Base-by-base conservation (phyloP, 2,888 invertebrate genomes). In the Habrosyne pyritoides region DNA sequence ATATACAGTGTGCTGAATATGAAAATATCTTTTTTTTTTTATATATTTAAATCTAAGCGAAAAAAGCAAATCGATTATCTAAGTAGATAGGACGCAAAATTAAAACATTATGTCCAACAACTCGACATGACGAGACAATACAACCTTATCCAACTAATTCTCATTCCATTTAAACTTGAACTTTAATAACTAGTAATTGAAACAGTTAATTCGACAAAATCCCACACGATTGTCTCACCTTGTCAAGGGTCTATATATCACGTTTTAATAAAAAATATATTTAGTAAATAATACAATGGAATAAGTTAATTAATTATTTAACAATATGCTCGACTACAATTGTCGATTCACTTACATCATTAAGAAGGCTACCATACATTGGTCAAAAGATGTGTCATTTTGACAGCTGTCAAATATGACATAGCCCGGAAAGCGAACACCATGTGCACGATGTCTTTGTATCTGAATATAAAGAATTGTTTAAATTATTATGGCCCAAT, bases 1-100 rank as follows among this genome's bases (percentile, higher is more conserved):
- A 87, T 88, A 80, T 88, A 89, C 88, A 89, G 79, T 76, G 74
- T 79, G 79, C 69, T 76, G 75, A 77, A 84, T 85, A 86, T 73
- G 81, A 86, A 86, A 84, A 86, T 86, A 87, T 84, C 63, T 76
- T 76, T 73, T 78, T 71, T 71, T 57, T 51, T 60, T 63, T 61
- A 61, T 59, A 58, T 53, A 53, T 53, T 61, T 60, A 54, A 59
- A 60, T 73, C 61, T 67, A 79, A 79, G 75, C 78, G n/a, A 60
- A 75, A 73, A 18, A 78, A 79, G 78, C 80, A 71, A 58, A 55
- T 55, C 55, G 55, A 51, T 51, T 55, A 57, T 57, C 33, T 55
- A 61, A 60, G 54, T 66, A 59, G 62, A 64, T 60, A 66, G 63
- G 66, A 70, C 73, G 69, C 70, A 64, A 50, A 50, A 50, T 50